These are phyloP conservation scores for Pteropus rufus DNA, from an alignment of 2,797 vertebrate genomes.

Conservation along the genomic window DNA sequence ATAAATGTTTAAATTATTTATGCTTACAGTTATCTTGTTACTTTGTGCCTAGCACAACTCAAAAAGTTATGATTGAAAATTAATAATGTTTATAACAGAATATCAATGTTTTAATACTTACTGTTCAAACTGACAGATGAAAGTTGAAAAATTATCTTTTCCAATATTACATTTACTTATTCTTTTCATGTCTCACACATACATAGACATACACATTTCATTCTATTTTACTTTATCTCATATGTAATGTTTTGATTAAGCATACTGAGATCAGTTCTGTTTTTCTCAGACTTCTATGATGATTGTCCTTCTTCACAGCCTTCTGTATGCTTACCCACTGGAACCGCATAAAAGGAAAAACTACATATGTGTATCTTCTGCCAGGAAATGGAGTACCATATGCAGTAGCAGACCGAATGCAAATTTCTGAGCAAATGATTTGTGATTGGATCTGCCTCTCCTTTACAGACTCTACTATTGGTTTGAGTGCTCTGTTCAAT, in stretches of 20 bases:
- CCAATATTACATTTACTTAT: not conserved
- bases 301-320: not conserved
- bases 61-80: constrained; percentile 20
- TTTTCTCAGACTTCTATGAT: constrained; percentile 29
- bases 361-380: not conserved
- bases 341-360: not conserved
- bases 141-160: not conserved
- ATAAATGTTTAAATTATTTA: not conserved
- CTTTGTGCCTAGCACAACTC: not conserved
- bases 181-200: not conserved
- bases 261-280: not conserved
- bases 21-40: not conserved
- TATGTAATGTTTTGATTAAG: not conserved
- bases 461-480: not conserved
- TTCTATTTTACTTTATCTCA: not conserved
- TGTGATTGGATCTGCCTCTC: not conserved
- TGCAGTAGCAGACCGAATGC: not conserved
- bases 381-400: not conserved
- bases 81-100: not conserved
- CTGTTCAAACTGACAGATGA: constrained; percentile 9
- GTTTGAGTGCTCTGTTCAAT: not conserved
- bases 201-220: not conserved
- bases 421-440: constrained; percentile 45
- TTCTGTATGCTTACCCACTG: not conserved
- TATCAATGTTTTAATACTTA: constrained; percentile 51